A percentile compares a stretch with the other conserved stretches of the same genome.
Evolutionary conservation across 2,797 vertebrate species (phyloP).

Genomic region (Heteromormyrus szaboi): DNA sequence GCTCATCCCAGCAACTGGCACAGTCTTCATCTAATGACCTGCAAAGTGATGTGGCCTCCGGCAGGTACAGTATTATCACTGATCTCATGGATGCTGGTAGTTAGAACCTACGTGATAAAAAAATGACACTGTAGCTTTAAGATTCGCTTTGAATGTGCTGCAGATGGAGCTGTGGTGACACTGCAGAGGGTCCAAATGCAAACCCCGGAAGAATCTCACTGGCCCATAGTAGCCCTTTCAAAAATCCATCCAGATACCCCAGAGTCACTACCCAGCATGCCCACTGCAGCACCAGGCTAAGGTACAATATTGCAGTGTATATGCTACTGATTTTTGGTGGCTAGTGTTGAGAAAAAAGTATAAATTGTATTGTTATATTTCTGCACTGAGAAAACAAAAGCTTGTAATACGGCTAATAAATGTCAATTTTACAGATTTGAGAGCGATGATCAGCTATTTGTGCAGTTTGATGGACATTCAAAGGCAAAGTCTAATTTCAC

Average conservation of each 20-base stretch:
- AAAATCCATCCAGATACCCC: constrained; percentile 73
- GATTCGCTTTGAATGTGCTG: constrained; percentile 18
- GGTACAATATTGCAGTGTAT: constrained; percentile 58
- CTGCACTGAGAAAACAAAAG: neutral
- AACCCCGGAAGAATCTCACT: constrained; percentile 72
- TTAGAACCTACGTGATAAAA: neutral
- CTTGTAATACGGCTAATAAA: neutral
- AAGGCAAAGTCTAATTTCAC: constrained; percentile 84
- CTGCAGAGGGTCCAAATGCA: constrained; percentile 50
- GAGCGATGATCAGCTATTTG: constrained; percentile 63
- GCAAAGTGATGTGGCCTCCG: neutral
- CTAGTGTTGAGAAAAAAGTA: neutral
- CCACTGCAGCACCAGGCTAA: constrained; percentile 91
- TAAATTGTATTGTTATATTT: neutral
- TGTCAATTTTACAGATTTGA: constrained; percentile 64
- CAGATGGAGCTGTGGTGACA: constrained; percentile 59
- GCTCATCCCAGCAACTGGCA: neutral
- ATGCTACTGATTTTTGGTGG: neutral
- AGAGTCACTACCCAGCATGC: constrained; percentile 83
- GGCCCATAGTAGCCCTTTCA: constrained; percentile 85
- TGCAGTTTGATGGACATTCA: constrained; percentile 85
- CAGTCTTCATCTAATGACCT: neutral
- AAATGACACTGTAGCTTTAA: neutral
- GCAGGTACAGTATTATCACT: neutral
- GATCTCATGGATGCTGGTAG: neutral